Evolutionary conservation across 2,113 vertebrate species (phyloP), one percentile per base, ranked within the genome.

Genomic region (Myocastor coypus): DNA sequence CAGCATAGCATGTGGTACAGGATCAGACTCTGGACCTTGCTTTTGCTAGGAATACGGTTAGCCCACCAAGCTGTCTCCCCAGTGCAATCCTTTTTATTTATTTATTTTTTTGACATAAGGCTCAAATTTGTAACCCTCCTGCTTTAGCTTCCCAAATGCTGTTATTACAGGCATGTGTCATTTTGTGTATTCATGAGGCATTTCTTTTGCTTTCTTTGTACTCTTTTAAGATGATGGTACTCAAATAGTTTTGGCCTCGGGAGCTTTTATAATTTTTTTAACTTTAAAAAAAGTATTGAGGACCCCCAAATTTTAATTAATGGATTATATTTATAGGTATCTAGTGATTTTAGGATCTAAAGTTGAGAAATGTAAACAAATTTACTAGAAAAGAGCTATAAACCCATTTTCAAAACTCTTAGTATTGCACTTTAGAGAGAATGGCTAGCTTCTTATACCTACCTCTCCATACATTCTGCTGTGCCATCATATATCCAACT

Each of bases 161-260:
- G 55, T 14, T 37, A 68, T 68, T 68, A 34, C 64, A 71, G 68
- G 7, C 19, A 22, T 22, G n/a, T 40, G n/a, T 71, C n/a, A 37
- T 71, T 37, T 40, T 4, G 3, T 37, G 69, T 71, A 19, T 71
- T 71, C 34, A 71, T 37, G 3, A 68, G 69, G 81, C 37, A 73
- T 84, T 71, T 81, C 40, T 71, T n/a, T 69, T 50, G 19, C 40
- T 28, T 11, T 57, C 40, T 66, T 69, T 7, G 7, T 59, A 68
- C 14, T 3, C 28, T 57, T 57, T 57, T 57, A 57, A 85, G 86
- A 55, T 3, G n/a, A 12, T 30, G 34, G 7, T 30, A 81, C 30
- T 86, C 12, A 69, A 75, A 87, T 71, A 55, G 22, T 37, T 80
- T 94, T 94, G 59, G 69, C 78, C 11, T 96, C n/a, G 55, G 52